A percentile compares a stretch with the other conserved stretches of the same genome.
phyloP scores from a whole-genome alignment of 2,888 invertebrate genomes.

The Muschampia plurimacula region DNA sequence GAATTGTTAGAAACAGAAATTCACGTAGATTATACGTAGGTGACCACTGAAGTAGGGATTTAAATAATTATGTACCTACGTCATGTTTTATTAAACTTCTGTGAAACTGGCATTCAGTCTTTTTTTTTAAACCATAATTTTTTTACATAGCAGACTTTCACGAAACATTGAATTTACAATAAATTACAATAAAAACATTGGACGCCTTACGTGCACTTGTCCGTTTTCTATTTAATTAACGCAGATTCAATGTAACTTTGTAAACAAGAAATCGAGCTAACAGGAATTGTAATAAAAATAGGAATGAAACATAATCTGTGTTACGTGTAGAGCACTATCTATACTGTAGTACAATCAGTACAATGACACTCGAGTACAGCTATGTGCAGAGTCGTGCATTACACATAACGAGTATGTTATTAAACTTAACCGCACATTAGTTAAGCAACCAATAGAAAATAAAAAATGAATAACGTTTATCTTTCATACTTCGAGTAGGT shows the following conservation, averaged over 20 bases:
- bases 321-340: conserved; percentile 34
- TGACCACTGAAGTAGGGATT: too few species aligned
- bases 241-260: background rate
- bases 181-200: background rate
- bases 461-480: background rate
- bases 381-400: conserved; percentile 35
- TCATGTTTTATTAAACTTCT: too few species aligned
- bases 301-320: conserved; percentile 27
- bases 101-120: too few species aligned
- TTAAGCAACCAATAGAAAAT: conserved; percentile 25
- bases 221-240: background rate
- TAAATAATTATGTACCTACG: too few species aligned
- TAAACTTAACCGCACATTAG: conserved; percentile 37
- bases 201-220: background rate
- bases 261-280: conserved; percentile 26
- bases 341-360: conserved; percentile 30
- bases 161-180: too few species aligned
- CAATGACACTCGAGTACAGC: conserved; percentile 45
- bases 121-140: too few species aligned
- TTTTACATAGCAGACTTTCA: too few species aligned
- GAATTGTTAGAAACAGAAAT: too few species aligned
- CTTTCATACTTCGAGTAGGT: background rate
- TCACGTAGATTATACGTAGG: too few species aligned
- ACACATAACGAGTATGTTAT: conserved; percentile 25
- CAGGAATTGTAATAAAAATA: conserved; percentile 26